A percentile compares a stretch with the other conserved stretches of the same genome.
Evolutionary conservation across 92 coral and sea anemone species (phyloP).

Genomic region (Epizoanthus illoricatus): DNA sequence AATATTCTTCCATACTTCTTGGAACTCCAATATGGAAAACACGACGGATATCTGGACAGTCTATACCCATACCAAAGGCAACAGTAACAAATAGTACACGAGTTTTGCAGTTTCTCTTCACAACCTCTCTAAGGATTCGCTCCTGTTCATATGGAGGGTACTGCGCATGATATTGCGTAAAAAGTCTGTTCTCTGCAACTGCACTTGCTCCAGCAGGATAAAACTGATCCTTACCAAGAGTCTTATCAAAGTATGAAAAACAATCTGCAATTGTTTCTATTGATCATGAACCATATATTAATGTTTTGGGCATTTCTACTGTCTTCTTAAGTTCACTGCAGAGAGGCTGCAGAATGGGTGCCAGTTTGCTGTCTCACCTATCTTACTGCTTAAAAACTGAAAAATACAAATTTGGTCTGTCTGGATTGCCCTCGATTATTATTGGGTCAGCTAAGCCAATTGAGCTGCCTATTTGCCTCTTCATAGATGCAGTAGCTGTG

Average conservation of each 20-base stretch:
- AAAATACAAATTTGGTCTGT: slow-evolving; percentile 27
- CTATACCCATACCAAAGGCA: slow-evolving; percentile 76
- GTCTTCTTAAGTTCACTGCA: slow-evolving; percentile 21
- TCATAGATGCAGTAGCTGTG: no score
- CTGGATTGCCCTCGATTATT: slow-evolving; percentile 12
- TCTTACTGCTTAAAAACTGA: slow-evolving; percentile 5
- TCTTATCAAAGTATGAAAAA: slow-evolving; percentile 32
- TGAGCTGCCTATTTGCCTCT: background rate
- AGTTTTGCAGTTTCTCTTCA: slow-evolving; percentile 36
- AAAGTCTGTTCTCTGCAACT: slow-evolving; percentile 46
- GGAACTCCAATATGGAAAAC: slow-evolving; percentile 72
- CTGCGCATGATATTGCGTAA: slow-evolving; percentile 66
- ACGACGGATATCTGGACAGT: slow-evolving; percentile 42
- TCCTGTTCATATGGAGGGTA: slow-evolving; percentile 63
- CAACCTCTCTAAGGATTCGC: slow-evolving; percentile 45
- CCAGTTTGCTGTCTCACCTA: slow-evolving; percentile 14
- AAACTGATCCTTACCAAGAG: slow-evolving; percentile 40
- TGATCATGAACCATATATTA: slow-evolving; percentile 58
- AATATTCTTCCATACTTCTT: slow-evolving; percentile 56
- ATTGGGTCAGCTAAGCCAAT: slow-evolving; percentile 14
- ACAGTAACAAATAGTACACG: slow-evolving; percentile 63
- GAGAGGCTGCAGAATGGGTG: slow-evolving; percentile 14
- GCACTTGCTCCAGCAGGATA: slow-evolving; percentile 38
- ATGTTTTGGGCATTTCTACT: slow-evolving; percentile 47
- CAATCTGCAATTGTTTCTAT: slow-evolving; percentile 46